Evolutionary conservation across 2,888 invertebrate species (phyloP).

Genomic region (Hoplodrina ambigua): DNA sequence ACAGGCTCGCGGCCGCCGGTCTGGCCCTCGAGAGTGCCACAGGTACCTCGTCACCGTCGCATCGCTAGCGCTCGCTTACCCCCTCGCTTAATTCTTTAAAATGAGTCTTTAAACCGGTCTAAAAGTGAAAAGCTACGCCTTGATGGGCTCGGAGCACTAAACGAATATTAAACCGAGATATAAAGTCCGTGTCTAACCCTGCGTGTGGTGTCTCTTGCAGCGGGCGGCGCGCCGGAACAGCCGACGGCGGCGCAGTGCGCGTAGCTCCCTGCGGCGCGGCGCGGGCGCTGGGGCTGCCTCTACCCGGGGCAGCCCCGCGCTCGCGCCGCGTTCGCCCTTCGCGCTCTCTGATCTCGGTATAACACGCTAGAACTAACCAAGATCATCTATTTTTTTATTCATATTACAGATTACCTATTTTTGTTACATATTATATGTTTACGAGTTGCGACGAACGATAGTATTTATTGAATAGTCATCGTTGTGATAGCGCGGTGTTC

Average conservation of each 20-base stretch:
- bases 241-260: constrained; percentile 91
- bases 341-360: constrained; percentile 89
- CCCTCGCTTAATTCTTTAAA: constrained; percentile 86
- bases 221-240: constrained; percentile 89
- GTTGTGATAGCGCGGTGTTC: constrained; percentile 81
- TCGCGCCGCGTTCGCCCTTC: constrained; percentile 79
- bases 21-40: constrained; percentile 86
- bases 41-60: constrained; percentile 84
- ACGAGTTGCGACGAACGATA: constrained; percentile 79
- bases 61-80: constrained; percentile 83
- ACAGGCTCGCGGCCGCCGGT: constrained; percentile 92
- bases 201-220: constrained; percentile 91
- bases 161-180: constrained; percentile 75
- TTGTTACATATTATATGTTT: constrained; percentile 73
- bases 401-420: constrained; percentile 75
- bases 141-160: constrained; percentile 73
- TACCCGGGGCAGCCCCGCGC: constrained; percentile 66
- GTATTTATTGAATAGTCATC: constrained; percentile 81
- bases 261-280: constrained; percentile 82
- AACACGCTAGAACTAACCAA: constrained; percentile 87
- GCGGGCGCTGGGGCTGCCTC: constrained; percentile 68
- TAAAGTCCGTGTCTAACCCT: constrained; percentile 89
- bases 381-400: constrained; percentile 84
- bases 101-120: constrained; percentile 76
- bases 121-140: constrained; percentile 74